These are phyloP conservation scores for Pristionchus maxplancki DNA, from an alignment of 2,888 invertebrate species.

Conservation along the genomic window DNA sequence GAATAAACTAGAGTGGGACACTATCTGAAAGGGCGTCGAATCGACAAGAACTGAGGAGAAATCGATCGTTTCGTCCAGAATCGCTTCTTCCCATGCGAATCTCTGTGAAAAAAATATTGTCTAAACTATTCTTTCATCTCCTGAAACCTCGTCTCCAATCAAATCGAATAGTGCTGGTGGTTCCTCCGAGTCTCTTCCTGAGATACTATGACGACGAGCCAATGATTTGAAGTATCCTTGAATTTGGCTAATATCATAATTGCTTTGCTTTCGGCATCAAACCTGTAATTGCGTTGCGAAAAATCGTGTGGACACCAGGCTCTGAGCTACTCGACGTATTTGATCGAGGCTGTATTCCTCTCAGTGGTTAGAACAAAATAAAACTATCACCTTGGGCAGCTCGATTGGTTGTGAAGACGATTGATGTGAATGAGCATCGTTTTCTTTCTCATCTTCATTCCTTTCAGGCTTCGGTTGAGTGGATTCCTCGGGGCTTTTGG, in stretches of 20 bases:
- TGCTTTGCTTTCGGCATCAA: too few relatives aligned
- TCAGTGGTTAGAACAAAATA: too few relatives aligned
- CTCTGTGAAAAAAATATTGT: constrained; percentile 81
- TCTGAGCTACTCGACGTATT: too few relatives aligned
- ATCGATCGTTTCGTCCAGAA: constrained; percentile 87
- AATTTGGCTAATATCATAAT: too few relatives aligned
- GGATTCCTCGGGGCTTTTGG: too few relatives aligned
- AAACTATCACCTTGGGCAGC: too few relatives aligned
- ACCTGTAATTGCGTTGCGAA: too few relatives aligned
- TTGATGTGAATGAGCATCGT: not conserved
- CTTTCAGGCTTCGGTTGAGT: too few relatives aligned
- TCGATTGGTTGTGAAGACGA: too few relatives aligned
- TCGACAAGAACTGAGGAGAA: constrained; percentile 86
- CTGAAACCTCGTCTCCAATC: constrained; percentile 68
- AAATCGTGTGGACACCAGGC: too few relatives aligned
- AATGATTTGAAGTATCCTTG: constrained; percentile 70
- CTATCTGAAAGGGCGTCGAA: constrained; percentile 97
- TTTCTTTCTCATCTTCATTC: not conserved
- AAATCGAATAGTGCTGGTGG: constrained; percentile 70
- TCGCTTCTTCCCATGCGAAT: constrained; percentile 92
- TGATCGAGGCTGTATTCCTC: not conserved
- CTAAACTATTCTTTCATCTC: not conserved
- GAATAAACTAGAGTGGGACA: constrained; percentile 79
- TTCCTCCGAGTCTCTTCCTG: constrained; percentile 53
- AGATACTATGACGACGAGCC: constrained; percentile 63